Percentiles rank a stretch among this genome's conserved stretches.
Evolutionary conservation across 2,888 invertebrate genomes (phyloP).

Genomic region (Arrhopalites spinosus): DNA sequence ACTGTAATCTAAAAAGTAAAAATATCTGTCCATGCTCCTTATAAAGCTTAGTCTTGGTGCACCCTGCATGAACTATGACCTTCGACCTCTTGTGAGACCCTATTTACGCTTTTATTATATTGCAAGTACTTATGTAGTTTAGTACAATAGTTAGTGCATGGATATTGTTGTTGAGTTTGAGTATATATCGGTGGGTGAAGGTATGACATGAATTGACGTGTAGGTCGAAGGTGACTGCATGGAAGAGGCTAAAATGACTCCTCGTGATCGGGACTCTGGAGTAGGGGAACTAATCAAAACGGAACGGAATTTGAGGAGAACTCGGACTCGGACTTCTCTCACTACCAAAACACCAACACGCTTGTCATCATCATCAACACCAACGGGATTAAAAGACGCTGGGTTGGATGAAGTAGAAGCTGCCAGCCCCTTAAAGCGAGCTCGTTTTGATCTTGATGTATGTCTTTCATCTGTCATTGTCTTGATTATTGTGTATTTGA

Average conservation of each 20-base stretch:
- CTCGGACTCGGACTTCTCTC: conserved; percentile 1
- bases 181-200: background rate
- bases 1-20: no score
- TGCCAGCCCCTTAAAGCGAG: conserved; percentile 50
- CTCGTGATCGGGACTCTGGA: background rate
- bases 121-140: background rate
- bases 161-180: background rate
- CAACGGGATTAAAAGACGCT: background rate
- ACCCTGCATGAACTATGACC: no score
- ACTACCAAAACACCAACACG: background rate
- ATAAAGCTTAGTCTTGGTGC: no score
- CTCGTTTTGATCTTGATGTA: conserved; percentile 56
- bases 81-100: no score
- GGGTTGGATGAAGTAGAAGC: conserved; percentile 24
- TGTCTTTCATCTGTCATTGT: background rate
- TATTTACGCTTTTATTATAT: no score
- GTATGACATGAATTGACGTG: background rate
- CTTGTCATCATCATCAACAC: background rate
- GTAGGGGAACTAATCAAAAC: background rate
- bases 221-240: conserved; percentile 23
- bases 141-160: background rate
- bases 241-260: background rate
- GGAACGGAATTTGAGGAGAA: background rate
- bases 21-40: no score
- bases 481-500: background rate